A percentile compares a stretch with the other conserved stretches of the same genome.
phyloP scores from a whole-genome alignment of 2,113 vertebrate species.

The Dromaius novaehollandiae region DNA sequence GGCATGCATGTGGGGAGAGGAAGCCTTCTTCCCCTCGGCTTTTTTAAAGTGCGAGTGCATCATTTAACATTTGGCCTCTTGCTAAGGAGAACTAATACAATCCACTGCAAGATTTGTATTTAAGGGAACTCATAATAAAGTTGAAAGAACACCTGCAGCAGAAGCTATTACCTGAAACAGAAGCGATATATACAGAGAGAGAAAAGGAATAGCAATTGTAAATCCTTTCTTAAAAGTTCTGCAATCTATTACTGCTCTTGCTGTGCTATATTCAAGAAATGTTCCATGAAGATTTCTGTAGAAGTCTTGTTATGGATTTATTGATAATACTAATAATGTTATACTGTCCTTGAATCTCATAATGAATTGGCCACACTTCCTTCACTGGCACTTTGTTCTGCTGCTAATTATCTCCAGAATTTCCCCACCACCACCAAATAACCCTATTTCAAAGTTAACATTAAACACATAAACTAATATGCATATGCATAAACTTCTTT shows the following conservation, averaged over 20 bases:
- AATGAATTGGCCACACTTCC: not conserved
- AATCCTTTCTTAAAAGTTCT: not conserved
- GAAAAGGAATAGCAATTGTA: not conserved
- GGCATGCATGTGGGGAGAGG: accelerated
- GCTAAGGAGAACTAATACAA: not conserved
- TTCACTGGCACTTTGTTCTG: not conserved
- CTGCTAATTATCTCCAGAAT: not conserved
- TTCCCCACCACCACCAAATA: not conserved
- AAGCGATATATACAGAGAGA: not conserved
- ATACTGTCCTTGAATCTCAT: not conserved
- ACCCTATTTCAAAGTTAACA: not conserved
- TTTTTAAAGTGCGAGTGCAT: not conserved
- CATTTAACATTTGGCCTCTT: not conserved
- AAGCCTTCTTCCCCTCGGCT: accelerated
- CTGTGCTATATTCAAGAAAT: not conserved
- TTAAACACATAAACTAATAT: not conserved
- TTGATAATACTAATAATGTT: not conserved
- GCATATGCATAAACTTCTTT: not conserved
- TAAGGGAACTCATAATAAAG: not conserved
- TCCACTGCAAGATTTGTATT: not conserved
- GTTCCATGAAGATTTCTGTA: not conserved
- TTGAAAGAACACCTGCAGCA: not conserved
- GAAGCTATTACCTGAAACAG: not conserved
- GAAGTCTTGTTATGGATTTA: not conserved
- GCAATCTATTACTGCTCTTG: not conserved